Evolutionary conservation across 2,797 vertebrate genomes (phyloP), one percentile per base, ranked within the genome.

Genomic region (Taeniopygia guttata): DNA sequence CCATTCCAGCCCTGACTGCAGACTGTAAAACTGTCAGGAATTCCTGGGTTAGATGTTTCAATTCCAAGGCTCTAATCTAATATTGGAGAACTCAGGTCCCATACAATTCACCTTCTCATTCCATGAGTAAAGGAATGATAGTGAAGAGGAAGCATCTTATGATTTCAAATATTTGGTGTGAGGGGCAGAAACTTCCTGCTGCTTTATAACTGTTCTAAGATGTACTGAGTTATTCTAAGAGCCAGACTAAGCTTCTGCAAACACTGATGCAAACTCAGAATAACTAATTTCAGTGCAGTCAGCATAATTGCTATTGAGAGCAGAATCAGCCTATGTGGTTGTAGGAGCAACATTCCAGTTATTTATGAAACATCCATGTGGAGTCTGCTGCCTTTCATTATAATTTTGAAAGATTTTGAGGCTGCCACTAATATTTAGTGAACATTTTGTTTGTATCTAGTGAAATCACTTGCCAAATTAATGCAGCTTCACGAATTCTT

Each of bases 391-490:
- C 84, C 56, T 94, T 94, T 80, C 68, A 10, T 77, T 80, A 74
- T 30, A 1, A 0, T 89, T 89, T 79, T 66, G 40, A 85, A 83
- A 85, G 75, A 68, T 78, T 87, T 51, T 54, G 87, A 92, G 51
- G 51, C 73, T 87, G 69, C 66, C 43, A n/a, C 62, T 87, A 81
- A 85, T 76, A 52, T n/a, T 89, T 90, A 77, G 76, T 68, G 92
- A 92, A 87, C 36, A 13, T 67, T 87, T 63, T 68, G 46, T 77
- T 89, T 42, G 11, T 58, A 54, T 74, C 68, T 87, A 70, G 54
- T 11, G 20, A 83, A 64, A 89, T 73, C 56, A 38, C 78, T 87
- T 94, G 84, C 75, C 60, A 89, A 81, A 94, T 95, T 72, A 92
- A 34, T 76, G 75, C 55, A 89, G 55, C 55, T 67, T 78, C 48